Evolutionary conservation across 2,888 invertebrate genomes (phyloP).

Genomic region (Tyria jacobaeae): DNA sequence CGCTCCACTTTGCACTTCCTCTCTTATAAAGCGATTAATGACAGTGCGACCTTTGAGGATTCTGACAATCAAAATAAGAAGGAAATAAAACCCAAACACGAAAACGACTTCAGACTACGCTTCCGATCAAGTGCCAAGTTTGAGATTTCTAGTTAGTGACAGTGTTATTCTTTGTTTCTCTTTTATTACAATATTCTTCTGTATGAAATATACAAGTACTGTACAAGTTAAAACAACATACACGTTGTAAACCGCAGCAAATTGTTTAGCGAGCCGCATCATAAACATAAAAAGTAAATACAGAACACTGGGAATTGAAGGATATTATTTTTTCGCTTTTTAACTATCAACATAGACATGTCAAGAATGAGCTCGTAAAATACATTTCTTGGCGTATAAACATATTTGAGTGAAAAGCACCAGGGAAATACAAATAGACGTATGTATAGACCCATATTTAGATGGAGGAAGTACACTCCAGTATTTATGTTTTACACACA

Average conservation of each 20-base stretch:
- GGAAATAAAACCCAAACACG: conserved; percentile 71
- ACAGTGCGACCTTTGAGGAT: conserved; percentile 72
- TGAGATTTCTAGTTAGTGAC: conserved; percentile 26
- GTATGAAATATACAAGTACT: neutral
- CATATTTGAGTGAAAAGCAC: conserved; percentile 62
- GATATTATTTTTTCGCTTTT: conserved; percentile 47
- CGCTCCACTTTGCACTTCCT: conserved; percentile 80
- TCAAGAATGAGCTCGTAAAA: conserved; percentile 58
- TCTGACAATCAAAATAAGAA: conserved; percentile 72
- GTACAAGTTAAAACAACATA: conserved; percentile 3
- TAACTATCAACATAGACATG: conserved; percentile 60
- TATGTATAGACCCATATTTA: conserved; percentile 62
- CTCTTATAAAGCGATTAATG: conserved; percentile 81
- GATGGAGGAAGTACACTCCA: conserved; percentile 47
- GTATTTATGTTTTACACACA: conserved; percentile 52
- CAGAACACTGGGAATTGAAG: conserved; percentile 33
- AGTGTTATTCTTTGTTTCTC: conserved; percentile 26
- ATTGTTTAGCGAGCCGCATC: conserved; percentile 23
- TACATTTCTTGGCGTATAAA: conserved; percentile 68
- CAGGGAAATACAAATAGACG: conserved; percentile 61
- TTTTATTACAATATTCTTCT: conserved; percentile 1
- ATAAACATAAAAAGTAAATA: conserved; percentile 38
- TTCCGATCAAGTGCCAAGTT: conserved; percentile 35
- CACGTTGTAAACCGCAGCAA: conserved; percentile 21
- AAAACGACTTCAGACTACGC: conserved; percentile 51